Percentiles rank a stretch among this genome's conserved stretches.
These are phyloP conservation scores for Sylvia atricapilla DNA, from an alignment of 2,113 vertebrate genomes.

Conservation along the genomic window DNA sequence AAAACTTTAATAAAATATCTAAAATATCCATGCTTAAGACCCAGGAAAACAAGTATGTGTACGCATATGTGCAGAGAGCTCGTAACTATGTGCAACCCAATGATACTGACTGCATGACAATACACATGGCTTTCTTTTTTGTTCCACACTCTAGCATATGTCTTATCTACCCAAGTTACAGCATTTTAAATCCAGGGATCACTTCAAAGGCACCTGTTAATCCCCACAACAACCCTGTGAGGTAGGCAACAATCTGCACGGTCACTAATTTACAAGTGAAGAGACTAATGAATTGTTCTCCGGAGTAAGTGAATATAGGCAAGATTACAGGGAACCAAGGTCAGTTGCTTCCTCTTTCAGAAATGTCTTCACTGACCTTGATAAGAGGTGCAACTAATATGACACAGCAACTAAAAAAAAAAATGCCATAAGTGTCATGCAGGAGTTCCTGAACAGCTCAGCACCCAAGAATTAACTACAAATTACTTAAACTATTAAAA, in stretches of 20 bases:
- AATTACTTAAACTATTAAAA: background rate
- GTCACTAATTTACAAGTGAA: background rate
- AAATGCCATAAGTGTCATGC: constrained; percentile 31
- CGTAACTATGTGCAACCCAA: background rate
- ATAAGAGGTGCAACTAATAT: background rate
- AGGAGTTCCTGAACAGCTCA: constrained; percentile 34
- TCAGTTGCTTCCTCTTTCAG: background rate
- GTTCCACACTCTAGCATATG: background rate
- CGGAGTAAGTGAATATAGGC: background rate
- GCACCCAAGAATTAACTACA: background rate
- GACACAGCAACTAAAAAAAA: background rate
- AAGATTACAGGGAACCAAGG: background rate
- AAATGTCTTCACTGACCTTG: background rate
- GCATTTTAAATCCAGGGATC: background rate
- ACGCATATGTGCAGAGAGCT: background rate
- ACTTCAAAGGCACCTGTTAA: background rate
- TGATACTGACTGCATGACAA: background rate
- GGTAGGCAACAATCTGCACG: background rate
- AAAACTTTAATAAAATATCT: background rate
- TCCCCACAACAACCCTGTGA: constrained; percentile 11
- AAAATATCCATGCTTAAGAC: background rate
- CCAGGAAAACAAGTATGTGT: background rate
- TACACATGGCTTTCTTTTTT: background rate
- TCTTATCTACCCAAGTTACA: background rate
- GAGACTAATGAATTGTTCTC: background rate